Percentiles rank a stretch among this genome's conserved stretches.
phyloP scores from a whole-genome alignment of 1,140 invertebrate species.

The Phymastichus coffea region DNA sequence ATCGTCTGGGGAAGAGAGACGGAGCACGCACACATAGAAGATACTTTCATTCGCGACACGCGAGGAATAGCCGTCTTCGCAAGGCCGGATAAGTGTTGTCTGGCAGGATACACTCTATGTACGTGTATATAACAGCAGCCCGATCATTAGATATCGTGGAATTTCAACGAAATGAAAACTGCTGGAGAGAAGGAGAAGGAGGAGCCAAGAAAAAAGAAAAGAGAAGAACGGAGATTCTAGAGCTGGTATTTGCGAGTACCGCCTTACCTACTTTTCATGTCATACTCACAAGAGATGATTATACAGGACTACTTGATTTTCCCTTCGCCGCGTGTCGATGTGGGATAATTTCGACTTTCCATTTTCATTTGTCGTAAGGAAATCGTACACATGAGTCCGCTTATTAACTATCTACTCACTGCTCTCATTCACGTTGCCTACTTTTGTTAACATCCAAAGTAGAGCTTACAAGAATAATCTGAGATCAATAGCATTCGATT shows the following conservation, averaged over 20 bases:
- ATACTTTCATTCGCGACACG: constrained; percentile 59
- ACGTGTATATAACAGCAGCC: neutral
- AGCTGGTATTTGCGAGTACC: neutral
- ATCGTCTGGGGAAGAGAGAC: constrained; percentile 35
- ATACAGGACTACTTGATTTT: constrained; percentile 6
- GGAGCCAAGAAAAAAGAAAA: neutral
- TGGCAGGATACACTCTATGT: constrained; percentile 27
- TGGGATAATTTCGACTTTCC: constrained; percentile 24
- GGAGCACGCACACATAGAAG: constrained; percentile 24
- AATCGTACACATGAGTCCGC: neutral
- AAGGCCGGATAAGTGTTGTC: constrained; percentile 50
- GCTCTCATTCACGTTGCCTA: constrained; percentile 10
- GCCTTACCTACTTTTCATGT: constrained; percentile 22
- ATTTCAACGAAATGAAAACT: constrained; percentile 23
- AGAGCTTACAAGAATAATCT: too few relatives aligned
- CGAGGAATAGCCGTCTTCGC: constrained; percentile 33
- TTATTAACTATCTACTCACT: neutral
- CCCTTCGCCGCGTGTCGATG: neutral
- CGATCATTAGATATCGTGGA: constrained; percentile 4
- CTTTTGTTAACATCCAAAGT: too few relatives aligned
- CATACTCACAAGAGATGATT: constrained; percentile 17
- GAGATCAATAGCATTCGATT: too few relatives aligned
- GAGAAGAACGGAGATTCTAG: neutral
- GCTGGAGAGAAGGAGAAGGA: neutral
- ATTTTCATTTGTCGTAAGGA: constrained; percentile 22